phyloP scores from a whole-genome alignment of 2,113 vertebrate species.

The Heterocephalus glaber region DNA sequence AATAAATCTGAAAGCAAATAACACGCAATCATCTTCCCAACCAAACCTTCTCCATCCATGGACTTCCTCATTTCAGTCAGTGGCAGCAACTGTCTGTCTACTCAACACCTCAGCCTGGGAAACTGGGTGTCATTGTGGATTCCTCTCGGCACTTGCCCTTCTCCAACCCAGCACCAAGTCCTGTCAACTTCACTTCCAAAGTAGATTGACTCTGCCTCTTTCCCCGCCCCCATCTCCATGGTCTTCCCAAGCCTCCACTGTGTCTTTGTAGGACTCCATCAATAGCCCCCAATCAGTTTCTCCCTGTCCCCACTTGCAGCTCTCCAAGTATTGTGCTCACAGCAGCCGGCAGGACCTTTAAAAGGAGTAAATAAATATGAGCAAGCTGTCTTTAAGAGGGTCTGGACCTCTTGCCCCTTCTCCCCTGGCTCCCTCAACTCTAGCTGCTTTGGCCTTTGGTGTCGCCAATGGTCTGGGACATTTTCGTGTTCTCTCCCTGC shows the following conservation, averaged over 20 bases:
- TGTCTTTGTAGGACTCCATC: not conserved
- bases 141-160: not conserved
- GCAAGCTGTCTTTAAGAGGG: not conserved
- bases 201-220: not conserved
- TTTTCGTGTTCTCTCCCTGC: not conserved
- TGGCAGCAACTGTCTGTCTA: not conserved
- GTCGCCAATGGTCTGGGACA: not conserved
- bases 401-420: not conserved
- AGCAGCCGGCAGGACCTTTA: not conserved
- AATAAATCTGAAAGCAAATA: slow-evolving; percentile 59
- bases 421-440: not conserved
- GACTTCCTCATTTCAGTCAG: not conserved
- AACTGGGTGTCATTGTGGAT: not conserved
- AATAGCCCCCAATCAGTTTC: not conserved
- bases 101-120: not conserved
- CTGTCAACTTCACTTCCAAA: not conserved
- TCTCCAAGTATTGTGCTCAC: not conserved
- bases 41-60: not conserved
- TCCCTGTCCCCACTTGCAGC: not conserved
- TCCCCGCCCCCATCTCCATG: not conserved
- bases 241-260: not conserved
- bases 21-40: not conserved
- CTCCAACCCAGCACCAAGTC: not conserved
- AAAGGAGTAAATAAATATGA: not conserved
- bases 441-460: not conserved